A percentile compares a stretch with the other conserved stretches of the same genome.
Conservation (phyloP, 2,888 invertebrate species). For the Ctena decussata region DNA sequence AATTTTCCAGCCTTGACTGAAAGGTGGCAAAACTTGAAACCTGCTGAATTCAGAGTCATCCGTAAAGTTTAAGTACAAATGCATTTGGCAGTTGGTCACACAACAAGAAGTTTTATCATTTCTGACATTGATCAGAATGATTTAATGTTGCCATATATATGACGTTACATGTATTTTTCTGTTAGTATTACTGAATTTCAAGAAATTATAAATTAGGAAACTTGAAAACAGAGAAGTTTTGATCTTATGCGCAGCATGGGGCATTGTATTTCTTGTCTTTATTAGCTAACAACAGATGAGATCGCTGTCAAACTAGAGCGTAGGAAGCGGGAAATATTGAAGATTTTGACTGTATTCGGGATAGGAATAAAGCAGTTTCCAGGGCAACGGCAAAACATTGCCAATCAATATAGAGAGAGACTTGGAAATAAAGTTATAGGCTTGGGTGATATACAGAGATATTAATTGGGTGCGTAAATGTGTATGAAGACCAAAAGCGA, state of each 20-base stretch:
- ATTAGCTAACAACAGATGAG: background rate
- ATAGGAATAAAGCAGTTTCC: slow-evolving; percentile 9
- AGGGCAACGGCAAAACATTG: background rate
- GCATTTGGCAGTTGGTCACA: too few species aligned
- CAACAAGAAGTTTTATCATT: too few species aligned
- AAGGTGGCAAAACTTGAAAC: too few species aligned
- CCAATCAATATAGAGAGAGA: slow-evolving; percentile 7
- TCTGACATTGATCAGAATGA: too few species aligned
- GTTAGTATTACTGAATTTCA: too few species aligned
- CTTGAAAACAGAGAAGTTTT: too few species aligned
- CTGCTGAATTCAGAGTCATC: too few species aligned
- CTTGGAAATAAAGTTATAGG: slow-evolving; percentile 4
- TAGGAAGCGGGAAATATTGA: slow-evolving; percentile 1
- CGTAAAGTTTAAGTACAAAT: too few species aligned
- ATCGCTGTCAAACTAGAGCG: background rate
- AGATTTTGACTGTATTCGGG: slow-evolving; percentile 6
- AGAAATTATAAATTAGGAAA: too few species aligned
- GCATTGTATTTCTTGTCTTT: background rate
- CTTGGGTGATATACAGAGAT: slow-evolving; percentile 4
- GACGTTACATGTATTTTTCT: too few species aligned
- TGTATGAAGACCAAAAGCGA: background rate
- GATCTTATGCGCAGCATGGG: background rate
- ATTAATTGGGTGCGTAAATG: slow-evolving; percentile 11
- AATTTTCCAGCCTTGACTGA: too few species aligned
- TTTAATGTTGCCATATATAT: too few species aligned